Evolutionary conservation across 2,113 vertebrate species (phyloP).

Genomic region (Rhagologus leucostigma): DNA sequence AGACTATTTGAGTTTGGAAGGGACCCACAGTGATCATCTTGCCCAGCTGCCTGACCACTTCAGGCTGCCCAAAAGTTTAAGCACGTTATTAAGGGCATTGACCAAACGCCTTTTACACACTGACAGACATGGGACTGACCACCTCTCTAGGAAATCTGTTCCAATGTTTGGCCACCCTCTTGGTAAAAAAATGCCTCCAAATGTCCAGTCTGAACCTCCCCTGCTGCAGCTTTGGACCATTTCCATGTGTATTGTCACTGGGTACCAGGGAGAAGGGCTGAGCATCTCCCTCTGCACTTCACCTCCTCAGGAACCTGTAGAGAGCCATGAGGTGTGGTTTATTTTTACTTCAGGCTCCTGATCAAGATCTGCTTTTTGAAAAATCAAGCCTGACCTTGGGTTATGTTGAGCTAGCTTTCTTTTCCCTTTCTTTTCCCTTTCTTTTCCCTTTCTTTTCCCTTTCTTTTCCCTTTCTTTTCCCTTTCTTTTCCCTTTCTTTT

Average conservation of each 20-base stretch:
- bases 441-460: no score
- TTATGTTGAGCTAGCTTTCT: not conserved
- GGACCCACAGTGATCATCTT: not conserved
- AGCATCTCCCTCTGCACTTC: not conserved
- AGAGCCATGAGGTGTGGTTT: not conserved
- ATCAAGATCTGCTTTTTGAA: not conserved
- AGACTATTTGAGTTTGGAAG: not conserved
- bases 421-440: not conserved
- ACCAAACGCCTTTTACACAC: not conserved
- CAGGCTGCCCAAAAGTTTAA: not conserved
- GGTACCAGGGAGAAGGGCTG: not conserved
- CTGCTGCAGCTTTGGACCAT: not conserved
- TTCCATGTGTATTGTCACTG: accelerated
- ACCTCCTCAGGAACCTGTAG: not conserved
- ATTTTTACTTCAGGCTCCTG: not conserved
- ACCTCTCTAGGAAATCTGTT: not conserved
- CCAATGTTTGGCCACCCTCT: not conserved
- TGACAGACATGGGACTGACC: not conserved
- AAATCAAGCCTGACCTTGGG: not conserved
- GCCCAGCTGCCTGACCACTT: not conserved
- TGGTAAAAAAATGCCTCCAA: not conserved
- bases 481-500: no score
- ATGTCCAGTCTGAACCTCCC: not conserved
- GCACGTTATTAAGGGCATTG: not conserved
- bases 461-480: no score